Conservation (phyloP, 2,888 invertebrate genomes). For the Volucella zonaria region DNA sequence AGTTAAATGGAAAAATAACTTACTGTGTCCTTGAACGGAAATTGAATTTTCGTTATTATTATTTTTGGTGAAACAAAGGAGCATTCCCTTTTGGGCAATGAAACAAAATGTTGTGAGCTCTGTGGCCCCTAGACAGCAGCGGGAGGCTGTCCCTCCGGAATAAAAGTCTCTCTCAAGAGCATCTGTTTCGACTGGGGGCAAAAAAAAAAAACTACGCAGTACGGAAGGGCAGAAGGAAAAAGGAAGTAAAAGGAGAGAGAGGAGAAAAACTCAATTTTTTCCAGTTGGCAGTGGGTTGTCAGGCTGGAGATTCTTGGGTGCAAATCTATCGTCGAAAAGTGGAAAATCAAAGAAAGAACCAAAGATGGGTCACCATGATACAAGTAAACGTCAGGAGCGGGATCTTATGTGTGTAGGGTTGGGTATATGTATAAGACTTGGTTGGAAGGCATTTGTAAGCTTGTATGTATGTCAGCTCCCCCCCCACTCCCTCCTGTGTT, state of each 20-base stretch:
- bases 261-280: conserved; percentile 54
- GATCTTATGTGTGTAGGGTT: too few species aligned
- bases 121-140: background rate
- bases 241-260: conserved; percentile 1
- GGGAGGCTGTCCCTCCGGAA: background rate
- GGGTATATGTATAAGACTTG: too few species aligned
- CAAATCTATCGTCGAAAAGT: conserved; percentile 51
- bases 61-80: conserved; percentile 53
- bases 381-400: background rate
- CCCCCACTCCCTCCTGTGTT: conserved; percentile 3
- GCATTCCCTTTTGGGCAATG: conserved; percentile 41
- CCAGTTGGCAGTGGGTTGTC: background rate
- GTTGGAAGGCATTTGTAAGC: too few species aligned
- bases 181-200: conserved; percentile 33
- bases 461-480: too few species aligned
- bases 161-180: conserved; percentile 42
- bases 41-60: conserved; percentile 70
- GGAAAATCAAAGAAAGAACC: conserved; percentile 60
- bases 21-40: conserved; percentile 57
- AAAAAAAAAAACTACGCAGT: background rate
- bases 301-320: conserved; percentile 5
- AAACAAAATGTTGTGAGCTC: conserved; percentile 25
- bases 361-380: background rate
- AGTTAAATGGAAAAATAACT: conserved; percentile 64
- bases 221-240: background rate